These are phyloP conservation scores for Hypotaenidia philippensis DNA, from an alignment of 2,797 vertebrate species.

Conservation along the genomic window DNA sequence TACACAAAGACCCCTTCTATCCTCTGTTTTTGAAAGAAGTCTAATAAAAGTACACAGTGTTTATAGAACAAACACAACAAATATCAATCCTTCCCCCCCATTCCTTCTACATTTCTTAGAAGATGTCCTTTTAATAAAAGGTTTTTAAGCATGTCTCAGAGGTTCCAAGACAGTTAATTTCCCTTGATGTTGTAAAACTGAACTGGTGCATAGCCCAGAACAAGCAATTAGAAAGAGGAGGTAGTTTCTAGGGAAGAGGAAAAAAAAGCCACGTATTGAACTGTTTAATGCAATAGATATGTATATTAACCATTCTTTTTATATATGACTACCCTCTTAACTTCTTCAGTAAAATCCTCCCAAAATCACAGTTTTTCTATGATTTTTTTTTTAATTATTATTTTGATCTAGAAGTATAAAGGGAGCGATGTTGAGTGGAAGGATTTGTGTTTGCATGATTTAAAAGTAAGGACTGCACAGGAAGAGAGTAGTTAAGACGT, in stretches of 20 bases:
- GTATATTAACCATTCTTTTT: not conserved
- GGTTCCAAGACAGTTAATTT: not conserved
- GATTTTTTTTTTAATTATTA: not conserved
- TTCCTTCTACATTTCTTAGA: not conserved
- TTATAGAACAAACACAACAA: not conserved
- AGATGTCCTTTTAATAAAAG: not conserved
- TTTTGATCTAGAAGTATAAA: not conserved
- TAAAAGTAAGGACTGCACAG: conserved; percentile 47
- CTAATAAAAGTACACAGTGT: not conserved
- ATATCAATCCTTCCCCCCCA: not conserved
- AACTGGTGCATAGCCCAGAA: not conserved
- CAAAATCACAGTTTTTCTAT: not conserved
- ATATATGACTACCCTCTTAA: not conserved
- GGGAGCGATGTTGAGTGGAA: not conserved
- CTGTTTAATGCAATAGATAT: not conserved
- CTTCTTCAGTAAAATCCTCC: not conserved
- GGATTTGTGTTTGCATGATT: not conserved
- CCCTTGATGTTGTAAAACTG: not conserved
- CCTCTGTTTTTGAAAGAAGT: not conserved
- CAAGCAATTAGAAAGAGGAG: not conserved
- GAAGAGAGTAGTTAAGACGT: conserved; percentile 62
- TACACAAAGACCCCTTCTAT: not conserved
- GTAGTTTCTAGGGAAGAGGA: not conserved
- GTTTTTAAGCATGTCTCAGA: not conserved
- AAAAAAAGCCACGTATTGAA: not conserved